Base-by-base conservation (phyloP, 2,888 invertebrate genomes). In the Acanthopleura granulata region DNA sequence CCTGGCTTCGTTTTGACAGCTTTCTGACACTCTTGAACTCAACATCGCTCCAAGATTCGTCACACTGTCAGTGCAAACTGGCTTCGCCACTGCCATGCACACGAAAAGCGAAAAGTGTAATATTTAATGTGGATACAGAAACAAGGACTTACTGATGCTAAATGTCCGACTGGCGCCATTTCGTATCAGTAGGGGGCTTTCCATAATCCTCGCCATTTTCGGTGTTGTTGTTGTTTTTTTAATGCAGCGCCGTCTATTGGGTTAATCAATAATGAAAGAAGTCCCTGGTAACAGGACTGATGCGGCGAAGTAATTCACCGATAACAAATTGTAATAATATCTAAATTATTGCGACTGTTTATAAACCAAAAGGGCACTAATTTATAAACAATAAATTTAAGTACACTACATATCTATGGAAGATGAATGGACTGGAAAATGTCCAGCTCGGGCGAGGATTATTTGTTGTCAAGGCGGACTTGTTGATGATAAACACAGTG, bases 161-260 rank as follows among this genome's bases (percentile, higher is more conserved):
- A 62, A 72, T 14, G 69, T 69, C 27, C 75, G 49, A 14, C 51
- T 61, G 18, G 57, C 51, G 6, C 72, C 30, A n/a, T 66, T 72
- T 16, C 75, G 72, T 22, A 75, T 49, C 50, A 75, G 49, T n/a
- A 75, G 72, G 11, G 75, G 75, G 49, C 75, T 75, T 57, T 73
- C 75, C n/a, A 66, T 66, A 22, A 75, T 49, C 25, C 70, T 62
- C 62, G 75, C 75, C 75, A 75, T 75, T 71, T 51, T 71, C 15
- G 25, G 40, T 3, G 40, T 40, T 40, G 40, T 40, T 40, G 40
- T 40, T 40, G 40, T 40, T 40, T 40, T n/a, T 57, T 3, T n/a
- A 22, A 22, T 6, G 12, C 18, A 57, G 57, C 57, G 57, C 57
- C 57, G n/a, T 12, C 57, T 57, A 57, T 12, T 27, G 22, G 66